Conservation (phyloP, 2,888 invertebrate genomes). For the Eilema sororculum region DNA sequence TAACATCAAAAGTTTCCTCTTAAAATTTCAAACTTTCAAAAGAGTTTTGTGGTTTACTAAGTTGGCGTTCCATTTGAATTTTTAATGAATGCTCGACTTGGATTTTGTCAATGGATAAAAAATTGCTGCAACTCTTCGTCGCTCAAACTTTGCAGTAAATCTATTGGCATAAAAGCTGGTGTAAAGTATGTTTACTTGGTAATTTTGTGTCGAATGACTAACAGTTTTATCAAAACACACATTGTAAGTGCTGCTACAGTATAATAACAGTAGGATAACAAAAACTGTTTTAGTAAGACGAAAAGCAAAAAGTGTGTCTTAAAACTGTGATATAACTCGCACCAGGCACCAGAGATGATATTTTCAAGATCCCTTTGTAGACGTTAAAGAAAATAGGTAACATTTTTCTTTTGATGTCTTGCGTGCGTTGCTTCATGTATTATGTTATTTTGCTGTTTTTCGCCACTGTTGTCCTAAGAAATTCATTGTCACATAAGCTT, state of each 20-base stretch:
- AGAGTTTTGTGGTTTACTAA: slow-evolving; percentile 59
- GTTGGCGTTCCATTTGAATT: slow-evolving; percentile 60
- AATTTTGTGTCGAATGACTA: slow-evolving; percentile 29
- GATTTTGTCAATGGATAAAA: slow-evolving; percentile 57
- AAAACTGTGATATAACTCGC: slow-evolving; percentile 53
- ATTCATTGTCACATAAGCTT: slow-evolving; percentile 7
- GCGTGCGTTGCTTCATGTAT: slow-evolving; percentile 34
- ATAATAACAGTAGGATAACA: slow-evolving; percentile 30
- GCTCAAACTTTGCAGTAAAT: slow-evolving; percentile 21
- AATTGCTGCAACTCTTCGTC: slow-evolving; percentile 35
- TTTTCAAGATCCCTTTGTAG: slow-evolving; percentile 55
- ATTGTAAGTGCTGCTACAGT: slow-evolving; percentile 25
- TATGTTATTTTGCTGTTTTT: slow-evolving; percentile 43
- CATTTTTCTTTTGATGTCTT: slow-evolving; percentile 53
- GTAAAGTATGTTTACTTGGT: slow-evolving; percentile 16
- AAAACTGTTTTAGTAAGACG: slow-evolving; percentile 38
- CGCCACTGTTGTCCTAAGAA: slow-evolving; percentile 38
- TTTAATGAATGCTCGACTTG: slow-evolving; percentile 62
- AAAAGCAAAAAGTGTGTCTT: slow-evolving; percentile 45
- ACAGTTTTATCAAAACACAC: slow-evolving; percentile 23
- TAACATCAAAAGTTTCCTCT: slow-evolving; percentile 56
- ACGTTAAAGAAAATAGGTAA: slow-evolving; percentile 55
- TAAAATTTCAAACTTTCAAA: slow-evolving; percentile 57
- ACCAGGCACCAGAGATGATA: slow-evolving; percentile 53
- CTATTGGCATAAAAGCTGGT: slow-evolving; percentile 21